Evolutionary conservation across 1,140 invertebrate genomes (phyloP).

Genomic region (Euura lappo): DNA sequence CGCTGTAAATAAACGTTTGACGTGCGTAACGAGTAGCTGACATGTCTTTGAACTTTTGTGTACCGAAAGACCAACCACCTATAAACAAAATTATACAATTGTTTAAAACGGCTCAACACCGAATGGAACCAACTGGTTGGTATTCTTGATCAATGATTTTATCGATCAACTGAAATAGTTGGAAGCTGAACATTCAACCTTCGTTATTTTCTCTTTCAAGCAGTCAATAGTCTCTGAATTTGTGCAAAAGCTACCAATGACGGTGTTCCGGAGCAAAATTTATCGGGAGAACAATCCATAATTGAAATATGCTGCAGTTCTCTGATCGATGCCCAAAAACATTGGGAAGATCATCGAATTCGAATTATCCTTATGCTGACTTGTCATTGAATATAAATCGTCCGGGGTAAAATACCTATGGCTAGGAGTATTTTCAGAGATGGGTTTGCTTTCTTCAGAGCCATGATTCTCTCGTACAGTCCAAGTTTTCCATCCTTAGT

Average conservation of each 20-base stretch:
- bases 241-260: too few species aligned
- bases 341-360: too few species aligned
- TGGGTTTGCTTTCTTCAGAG: constrained; percentile 87
- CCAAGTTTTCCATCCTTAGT: constrained; percentile 91
- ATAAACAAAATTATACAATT: constrained; percentile 73
- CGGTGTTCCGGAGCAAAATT: too few species aligned
- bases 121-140: constrained; percentile 72
- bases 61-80: constrained; percentile 96
- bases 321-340: too few species aligned
- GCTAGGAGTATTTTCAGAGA: constrained; percentile 88
- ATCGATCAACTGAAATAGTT: too few species aligned
- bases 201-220: too few species aligned
- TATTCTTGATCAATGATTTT: constrained; percentile 70
- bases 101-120: constrained; percentile 85
- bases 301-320: constrained; percentile 3
- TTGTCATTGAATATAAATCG: not conserved
- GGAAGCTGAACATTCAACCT: too few species aligned
- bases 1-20: constrained; percentile 93
- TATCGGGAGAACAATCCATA: not conserved
- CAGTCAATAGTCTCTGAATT: too few species aligned
- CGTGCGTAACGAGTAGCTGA: constrained; percentile 83
- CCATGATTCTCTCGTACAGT: constrained; percentile 84
- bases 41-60: constrained; percentile 95
- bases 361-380: not conserved
- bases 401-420: constrained; percentile 68